A percentile compares a stretch with the other conserved stretches of the same genome.
phyloP scores from a whole-genome alignment of 2,888 invertebrate genomes.

The Xylota segnis region DNA sequence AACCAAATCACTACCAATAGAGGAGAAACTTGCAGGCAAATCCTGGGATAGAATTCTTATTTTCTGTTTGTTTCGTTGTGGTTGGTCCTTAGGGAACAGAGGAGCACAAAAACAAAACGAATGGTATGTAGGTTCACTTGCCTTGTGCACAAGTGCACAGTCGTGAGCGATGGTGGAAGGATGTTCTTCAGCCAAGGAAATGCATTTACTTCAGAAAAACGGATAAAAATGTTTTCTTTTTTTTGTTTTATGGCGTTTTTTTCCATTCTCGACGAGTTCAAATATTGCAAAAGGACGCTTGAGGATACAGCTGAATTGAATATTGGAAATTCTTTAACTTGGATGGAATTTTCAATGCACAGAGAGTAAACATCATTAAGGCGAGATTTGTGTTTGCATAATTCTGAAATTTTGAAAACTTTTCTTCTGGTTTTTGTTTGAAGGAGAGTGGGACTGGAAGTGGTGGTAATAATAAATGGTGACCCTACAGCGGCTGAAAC shows the following conservation, averaged over 20 bases:
- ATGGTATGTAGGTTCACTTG: slow-evolving; percentile 17
- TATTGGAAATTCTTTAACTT: slow-evolving; percentile 11
- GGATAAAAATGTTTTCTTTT: background rate
- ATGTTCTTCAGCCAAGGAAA: slow-evolving; percentile 24
- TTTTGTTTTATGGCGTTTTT: background rate
- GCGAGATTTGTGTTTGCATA: slow-evolving; percentile 14
- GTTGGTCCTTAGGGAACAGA: slow-evolving; percentile 36
- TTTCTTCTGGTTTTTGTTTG: background rate
- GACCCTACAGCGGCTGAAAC: no score
- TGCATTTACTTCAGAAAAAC: slow-evolving; percentile 54
- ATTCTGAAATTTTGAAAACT: background rate
- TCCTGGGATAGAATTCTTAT: slow-evolving; percentile 38
- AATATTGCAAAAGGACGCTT: slow-evolving; percentile 12
- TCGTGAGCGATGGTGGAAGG: background rate
- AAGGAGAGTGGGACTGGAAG: background rate
- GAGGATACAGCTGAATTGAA: slow-evolving; percentile 17
- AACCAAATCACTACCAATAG: slow-evolving; percentile 13
- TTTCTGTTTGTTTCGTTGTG: slow-evolving; percentile 55
- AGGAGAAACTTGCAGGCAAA: slow-evolving; percentile 3
- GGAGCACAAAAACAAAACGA: background rate
- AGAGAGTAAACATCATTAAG: slow-evolving; percentile 1
- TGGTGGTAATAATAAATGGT: no score
- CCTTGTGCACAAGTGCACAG: slow-evolving; percentile 51
- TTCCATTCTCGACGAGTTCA: background rate
- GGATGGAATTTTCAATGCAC: background rate